Conservation (phyloP, 2,888 invertebrate genomes). For the Eueremaeus valkanovi region DNA sequence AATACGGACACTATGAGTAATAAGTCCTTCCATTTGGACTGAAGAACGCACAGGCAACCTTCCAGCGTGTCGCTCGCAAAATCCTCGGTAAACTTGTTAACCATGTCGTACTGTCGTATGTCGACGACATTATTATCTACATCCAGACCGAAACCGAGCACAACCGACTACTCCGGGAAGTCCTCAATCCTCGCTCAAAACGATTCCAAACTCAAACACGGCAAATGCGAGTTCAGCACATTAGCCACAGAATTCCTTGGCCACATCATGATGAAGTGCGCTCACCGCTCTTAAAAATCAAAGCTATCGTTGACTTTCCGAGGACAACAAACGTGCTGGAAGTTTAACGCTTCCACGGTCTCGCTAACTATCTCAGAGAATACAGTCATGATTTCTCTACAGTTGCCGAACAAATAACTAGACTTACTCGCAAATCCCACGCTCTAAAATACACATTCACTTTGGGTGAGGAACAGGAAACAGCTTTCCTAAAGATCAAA, state of each 20-base stretch:
- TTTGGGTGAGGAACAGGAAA: background rate
- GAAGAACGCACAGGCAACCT: constrained; percentile 46
- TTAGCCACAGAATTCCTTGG: constrained; percentile 45
- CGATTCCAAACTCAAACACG: constrained; percentile 45
- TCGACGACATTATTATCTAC: constrained; percentile 47
- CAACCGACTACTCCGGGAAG: constrained; percentile 42
- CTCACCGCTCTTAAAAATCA: constrained; percentile 44
- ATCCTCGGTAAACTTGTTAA: constrained; percentile 45
- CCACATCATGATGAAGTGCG: constrained; percentile 44
- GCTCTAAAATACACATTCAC: too few species aligned
- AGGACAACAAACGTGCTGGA: constrained; percentile 41
- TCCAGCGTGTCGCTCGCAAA: constrained; percentile 46
- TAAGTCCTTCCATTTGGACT: constrained; percentile 47
- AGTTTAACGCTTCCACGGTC: constrained; percentile 45
- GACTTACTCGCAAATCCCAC: background rate
- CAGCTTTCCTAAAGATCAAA: too few species aligned
- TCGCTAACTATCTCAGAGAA: constrained; percentile 13
- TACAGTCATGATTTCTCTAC: background rate
- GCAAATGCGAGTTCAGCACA: constrained; percentile 45
- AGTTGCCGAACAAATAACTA: background rate
- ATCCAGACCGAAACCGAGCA: constrained; percentile 42
- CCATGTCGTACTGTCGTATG: constrained; percentile 44
- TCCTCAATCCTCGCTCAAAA: constrained; percentile 43
- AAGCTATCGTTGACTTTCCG: constrained; percentile 42
- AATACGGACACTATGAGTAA: constrained; percentile 45